Base-by-base conservation (phyloP, 2,797 vertebrate species). In the Clamator glandarius region DNA sequence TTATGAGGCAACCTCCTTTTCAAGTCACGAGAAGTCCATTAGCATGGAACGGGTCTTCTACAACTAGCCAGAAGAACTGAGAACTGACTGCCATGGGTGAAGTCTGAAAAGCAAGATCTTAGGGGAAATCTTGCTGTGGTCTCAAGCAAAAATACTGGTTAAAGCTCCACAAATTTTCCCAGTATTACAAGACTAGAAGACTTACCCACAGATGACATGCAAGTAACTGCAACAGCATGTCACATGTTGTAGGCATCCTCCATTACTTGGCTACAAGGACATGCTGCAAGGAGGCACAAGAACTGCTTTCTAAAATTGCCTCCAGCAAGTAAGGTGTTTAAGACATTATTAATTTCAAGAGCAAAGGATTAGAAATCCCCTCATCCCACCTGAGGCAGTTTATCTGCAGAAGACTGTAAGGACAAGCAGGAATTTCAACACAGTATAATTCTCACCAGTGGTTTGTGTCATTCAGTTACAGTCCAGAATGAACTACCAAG, bases 381-480 rank as follows among this genome's bases (percentile, higher is more conserved):
- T 90, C 44, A 61, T 92, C 70, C 74, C 84, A 93, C 89, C 81
- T 89, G 87, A 93, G 63, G 42, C 86, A 24, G 11, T 92, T 89
- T 87, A 90, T 86, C 82, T 86, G 69, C 73, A 86, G 51, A 90
- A 95, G 91, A 87, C 1, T 54, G 31, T 35, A 89, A 78, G 31
- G 70, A 91, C 84, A 91, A 85, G 39, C 70, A 90, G 29, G 21
- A 83, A 92, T 92, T 95, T 91, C 88, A 93, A 91, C 81, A 85
- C 6, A 9, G 55, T 84, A 76, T 67, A 92, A 75, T 93, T 94
- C 95, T 84, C 92, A 92, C 76, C 68, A 92, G 88, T 14, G 58
- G 77, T 93, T 94, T 96, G 91, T 90, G 93, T 91, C 92, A 95
- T 85, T 84, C 93, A 94, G 94, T 95, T 94, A 91, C 67, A 84